Evolutionary conservation across 2,888 invertebrate species (phyloP), one percentile per base, ranked within the genome.

Genomic region (Clivina fossor): DNA sequence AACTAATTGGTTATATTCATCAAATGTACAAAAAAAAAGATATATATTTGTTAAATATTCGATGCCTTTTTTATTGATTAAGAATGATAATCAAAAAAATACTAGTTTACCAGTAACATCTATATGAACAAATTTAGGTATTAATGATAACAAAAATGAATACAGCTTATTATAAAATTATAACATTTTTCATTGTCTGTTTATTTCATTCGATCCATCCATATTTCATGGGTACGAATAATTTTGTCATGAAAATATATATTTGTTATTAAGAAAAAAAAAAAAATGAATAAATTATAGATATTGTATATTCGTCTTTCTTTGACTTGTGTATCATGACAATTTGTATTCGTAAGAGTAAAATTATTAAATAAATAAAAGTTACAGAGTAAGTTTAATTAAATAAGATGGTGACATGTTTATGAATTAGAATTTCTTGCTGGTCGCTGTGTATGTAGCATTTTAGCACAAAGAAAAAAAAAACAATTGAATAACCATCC

Each of bases 371-470:
- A 30, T 30, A 30, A 13, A 13, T 30, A 30, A 30, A 38, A 37
- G 11, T 50, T 18, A 50, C 7, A 8, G 2, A 16, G 5, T 38
- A 37, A 35, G 8, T 19, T 48, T 22, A 24, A 24, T 32, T 13
- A 24, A 24, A 30, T 43, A 9, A 24, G 26, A 37, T 35, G 16
- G 19, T 24, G 37, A 38, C n/a, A n/a, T n/a, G n/a, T n/a, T n/a
- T n/a, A n/a, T n/a, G n/a, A n/a, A n/a, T n/a, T n/a, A n/a, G n/a
- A 16, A 53, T 44, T 26, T 26, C 44, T 53, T 55, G 46, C 55
- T 55, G 55, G 47, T 55, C 55, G 55, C 55, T 55, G 47, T 55
- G 46, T 55, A 22, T 55, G 55, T 55, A 55, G 55, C 55, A 55
- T 47, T 55, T 35, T 55, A 55, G 55, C 55, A 55, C 55, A 55